phyloP scores from a whole-genome alignment of 2,888 invertebrate genomes.

The Himalopsyche anomala region DNA sequence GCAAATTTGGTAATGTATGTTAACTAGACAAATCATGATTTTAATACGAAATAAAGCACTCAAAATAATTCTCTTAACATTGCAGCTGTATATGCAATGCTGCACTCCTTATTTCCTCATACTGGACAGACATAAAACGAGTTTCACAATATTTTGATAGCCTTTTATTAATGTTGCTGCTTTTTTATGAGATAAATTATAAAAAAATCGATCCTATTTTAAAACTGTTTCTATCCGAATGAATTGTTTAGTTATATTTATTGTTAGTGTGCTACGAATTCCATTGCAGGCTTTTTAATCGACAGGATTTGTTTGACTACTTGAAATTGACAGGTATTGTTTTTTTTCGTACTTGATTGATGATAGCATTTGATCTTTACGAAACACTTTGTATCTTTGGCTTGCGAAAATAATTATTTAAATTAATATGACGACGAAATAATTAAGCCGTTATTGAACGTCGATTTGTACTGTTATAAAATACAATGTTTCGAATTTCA shows the following conservation, averaged over 20 bases:
- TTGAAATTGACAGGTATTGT: neutral
- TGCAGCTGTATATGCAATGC: neutral
- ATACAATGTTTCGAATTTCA: no score
- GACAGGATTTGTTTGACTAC: neutral
- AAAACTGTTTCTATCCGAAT: neutral
- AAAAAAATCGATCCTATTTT: neutral
- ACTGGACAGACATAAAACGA: neutral
- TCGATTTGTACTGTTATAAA: no score
- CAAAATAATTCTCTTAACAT: neutral
- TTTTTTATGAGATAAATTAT: neutral
- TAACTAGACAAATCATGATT: no score
- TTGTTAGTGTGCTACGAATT: neutral
- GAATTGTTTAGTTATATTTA: neutral
- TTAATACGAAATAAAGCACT: no score
- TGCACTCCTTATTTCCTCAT: constrained; percentile 12
- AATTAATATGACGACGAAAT: no score
- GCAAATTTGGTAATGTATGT: no score
- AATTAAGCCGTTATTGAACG: no score
- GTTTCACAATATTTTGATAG: neutral
- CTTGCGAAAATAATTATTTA: no score
- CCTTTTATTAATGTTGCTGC: neutral
- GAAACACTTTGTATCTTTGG: no score
- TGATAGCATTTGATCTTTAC: neutral
- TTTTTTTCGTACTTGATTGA: neutral
- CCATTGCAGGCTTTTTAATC: neutral